Percentiles rank a stretch among this genome's conserved stretches.
Evolutionary conservation across 2,888 invertebrate genomes (phyloP).

Genomic region (Trisateles emortualis): DNA sequence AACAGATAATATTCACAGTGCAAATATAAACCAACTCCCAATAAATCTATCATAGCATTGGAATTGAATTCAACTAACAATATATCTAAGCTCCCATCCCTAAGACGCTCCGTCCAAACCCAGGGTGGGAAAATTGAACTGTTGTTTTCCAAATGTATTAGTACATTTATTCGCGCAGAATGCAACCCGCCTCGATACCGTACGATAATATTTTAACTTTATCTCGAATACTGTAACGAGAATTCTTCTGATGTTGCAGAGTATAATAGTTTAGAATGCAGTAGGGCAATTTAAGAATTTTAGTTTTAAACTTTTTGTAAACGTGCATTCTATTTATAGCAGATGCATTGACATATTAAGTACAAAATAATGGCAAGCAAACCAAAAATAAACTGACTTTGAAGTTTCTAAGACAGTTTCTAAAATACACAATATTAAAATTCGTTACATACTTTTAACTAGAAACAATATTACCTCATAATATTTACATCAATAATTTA

Average conservation of each 20-base stretch:
- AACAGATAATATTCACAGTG: constrained; percentile 2
- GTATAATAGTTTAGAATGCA: constrained; percentile 27
- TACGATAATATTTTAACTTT: constrained; percentile 84
- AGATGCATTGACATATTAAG: too few species aligned
- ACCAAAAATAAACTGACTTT: too few species aligned
- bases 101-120: constrained; percentile 43
- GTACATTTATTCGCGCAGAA: constrained; percentile 75
- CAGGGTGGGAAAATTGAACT: constrained; percentile 71
- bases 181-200: constrained; percentile 73
- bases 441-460: too few species aligned
- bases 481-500: too few species aligned
- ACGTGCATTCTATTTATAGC: too few species aligned
- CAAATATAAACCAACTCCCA: constrained; percentile 5
- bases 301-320: too few species aligned
- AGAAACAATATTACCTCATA: too few species aligned
- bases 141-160: constrained; percentile 83
- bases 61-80: constrained; percentile 41
- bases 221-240: constrained; percentile 78
- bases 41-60: constrained; percentile 24
- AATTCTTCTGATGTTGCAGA: constrained; percentile 59
- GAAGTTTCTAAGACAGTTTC: too few species aligned
- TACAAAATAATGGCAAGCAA: too few species aligned
- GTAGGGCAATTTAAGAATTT: constrained; percentile 20
- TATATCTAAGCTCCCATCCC: constrained; percentile 44
- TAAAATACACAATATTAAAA: too few species aligned